A percentile compares a stretch with the other conserved stretches of the same genome.
phyloP scores from a whole-genome alignment of 2,888 invertebrate species.

The Pristionchus maxplancki region DNA sequence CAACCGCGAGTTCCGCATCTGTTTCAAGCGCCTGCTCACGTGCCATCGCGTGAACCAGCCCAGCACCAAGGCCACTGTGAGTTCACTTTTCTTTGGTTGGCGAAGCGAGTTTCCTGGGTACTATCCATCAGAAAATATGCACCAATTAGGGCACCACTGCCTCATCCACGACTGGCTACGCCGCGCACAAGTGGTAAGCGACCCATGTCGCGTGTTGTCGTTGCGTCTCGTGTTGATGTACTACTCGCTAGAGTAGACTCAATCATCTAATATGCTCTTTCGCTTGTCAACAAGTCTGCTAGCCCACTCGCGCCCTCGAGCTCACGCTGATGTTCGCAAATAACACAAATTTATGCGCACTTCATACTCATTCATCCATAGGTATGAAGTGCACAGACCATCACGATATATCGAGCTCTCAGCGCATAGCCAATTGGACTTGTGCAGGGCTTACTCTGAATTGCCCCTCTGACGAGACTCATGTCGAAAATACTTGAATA shows the following conservation, averaged over 20 bases:
- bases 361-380: not conserved
- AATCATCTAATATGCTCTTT: not conserved
- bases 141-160: not conserved
- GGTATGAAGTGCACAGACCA: not conserved
- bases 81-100: not conserved
- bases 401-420: not conserved
- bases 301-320: not conserved
- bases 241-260: not conserved
- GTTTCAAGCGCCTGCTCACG: slow-evolving; percentile 76
- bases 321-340: too few relatives aligned
- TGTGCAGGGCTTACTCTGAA: slow-evolving; percentile 13
- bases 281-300: not conserved
- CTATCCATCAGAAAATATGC: not conserved
- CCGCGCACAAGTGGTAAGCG: not conserved
- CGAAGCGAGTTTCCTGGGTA: not conserved
- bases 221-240: not conserved
- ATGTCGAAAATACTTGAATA: slow-evolving; percentile 16
- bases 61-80: slow-evolving; percentile 57
- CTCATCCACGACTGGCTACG: not conserved
- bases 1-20: slow-evolving; percentile 76
- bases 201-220: not conserved
- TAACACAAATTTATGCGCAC: not conserved
- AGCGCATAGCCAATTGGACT: slow-evolving; percentile 8
- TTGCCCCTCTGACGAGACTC: not conserved
- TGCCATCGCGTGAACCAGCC: slow-evolving; percentile 74